phyloP scores from a whole-genome alignment of 2,888 invertebrate species.

The Ormia ochracea region DNA sequence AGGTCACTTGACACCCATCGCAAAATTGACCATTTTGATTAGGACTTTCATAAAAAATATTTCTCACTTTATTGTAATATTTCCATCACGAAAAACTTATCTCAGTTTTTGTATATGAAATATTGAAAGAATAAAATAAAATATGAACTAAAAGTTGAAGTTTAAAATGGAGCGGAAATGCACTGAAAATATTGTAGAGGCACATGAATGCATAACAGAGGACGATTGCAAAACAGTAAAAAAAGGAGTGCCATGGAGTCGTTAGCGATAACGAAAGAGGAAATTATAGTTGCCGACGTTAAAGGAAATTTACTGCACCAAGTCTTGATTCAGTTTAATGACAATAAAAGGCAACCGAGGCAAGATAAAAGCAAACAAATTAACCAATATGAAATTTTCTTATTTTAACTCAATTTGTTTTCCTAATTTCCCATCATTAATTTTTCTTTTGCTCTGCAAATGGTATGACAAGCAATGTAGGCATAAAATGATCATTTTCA shows the following conservation, averaged over 20 bases:
- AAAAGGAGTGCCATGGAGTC: slow-evolving; percentile 30
- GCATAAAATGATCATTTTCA: no score
- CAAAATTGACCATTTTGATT: no score
- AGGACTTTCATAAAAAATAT: no score
- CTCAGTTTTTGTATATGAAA: no score
- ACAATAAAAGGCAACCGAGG: neutral
- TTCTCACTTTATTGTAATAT: no score
- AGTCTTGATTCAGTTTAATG: neutral
- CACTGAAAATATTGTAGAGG: neutral
- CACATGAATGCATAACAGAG: neutral
- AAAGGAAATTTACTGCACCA: slow-evolving; percentile 40
- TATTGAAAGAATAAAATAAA: neutral
- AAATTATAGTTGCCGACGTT: slow-evolving; percentile 45
- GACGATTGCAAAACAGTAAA: neutral
- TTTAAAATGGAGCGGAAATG: slow-evolving; percentile 39
- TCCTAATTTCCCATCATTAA: neutral
- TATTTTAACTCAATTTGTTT: neutral
- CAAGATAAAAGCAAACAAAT: neutral
- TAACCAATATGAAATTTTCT: neutral
- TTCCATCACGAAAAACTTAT: no score
- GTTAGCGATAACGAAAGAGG: slow-evolving; percentile 57
- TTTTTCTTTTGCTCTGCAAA: neutral
- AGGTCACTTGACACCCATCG: no score
- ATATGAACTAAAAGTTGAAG: neutral
- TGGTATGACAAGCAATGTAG: no score